Conservation (phyloP, 2,113 vertebrate genomes). For the Sceloporus tristichus region DNA sequence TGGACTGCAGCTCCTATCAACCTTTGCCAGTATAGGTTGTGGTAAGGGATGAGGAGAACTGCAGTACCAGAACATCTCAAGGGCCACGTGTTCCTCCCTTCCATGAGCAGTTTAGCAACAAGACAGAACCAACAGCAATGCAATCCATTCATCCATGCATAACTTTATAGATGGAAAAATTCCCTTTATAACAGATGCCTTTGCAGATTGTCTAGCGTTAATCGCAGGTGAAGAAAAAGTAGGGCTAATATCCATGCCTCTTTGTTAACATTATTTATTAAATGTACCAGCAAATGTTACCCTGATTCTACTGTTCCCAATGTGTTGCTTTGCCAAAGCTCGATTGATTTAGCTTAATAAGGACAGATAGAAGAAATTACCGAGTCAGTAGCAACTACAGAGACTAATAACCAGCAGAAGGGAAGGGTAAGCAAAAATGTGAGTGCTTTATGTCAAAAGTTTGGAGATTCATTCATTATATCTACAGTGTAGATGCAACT, state of each 20-base stretch:
- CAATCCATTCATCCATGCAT: not conserved
- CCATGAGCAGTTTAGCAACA: not conserved
- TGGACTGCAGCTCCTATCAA: not conserved
- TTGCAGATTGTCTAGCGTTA: not conserved
- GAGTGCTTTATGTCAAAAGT: constrained; percentile 28
- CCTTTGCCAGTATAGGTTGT: too few relatives aligned
- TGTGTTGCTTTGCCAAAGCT: constrained; percentile 25
- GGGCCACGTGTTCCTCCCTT: not conserved
- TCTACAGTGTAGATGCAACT: too few relatives aligned
- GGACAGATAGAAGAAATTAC: constrained; percentile 60
- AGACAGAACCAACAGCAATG: not conserved
- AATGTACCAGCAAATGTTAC: not conserved
- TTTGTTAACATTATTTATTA: constrained; percentile 30
- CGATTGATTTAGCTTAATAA: constrained; percentile 58
- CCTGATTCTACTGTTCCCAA: constrained; percentile 3
- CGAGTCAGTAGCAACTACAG: constrained; percentile 39
- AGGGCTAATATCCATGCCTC: not conserved
- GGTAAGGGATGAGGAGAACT: not conserved
- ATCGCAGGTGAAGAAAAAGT: not conserved
- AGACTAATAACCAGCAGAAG: constrained; percentile 55
- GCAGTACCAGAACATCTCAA: not conserved
- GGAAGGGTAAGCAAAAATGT: constrained; percentile 66
- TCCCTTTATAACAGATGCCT: not conserved
- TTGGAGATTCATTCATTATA: constrained; percentile 7
- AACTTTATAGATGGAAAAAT: not conserved